Conservation (phyloP, 2,888 invertebrate genomes). For the Cosmorhoe ocellata region DNA sequence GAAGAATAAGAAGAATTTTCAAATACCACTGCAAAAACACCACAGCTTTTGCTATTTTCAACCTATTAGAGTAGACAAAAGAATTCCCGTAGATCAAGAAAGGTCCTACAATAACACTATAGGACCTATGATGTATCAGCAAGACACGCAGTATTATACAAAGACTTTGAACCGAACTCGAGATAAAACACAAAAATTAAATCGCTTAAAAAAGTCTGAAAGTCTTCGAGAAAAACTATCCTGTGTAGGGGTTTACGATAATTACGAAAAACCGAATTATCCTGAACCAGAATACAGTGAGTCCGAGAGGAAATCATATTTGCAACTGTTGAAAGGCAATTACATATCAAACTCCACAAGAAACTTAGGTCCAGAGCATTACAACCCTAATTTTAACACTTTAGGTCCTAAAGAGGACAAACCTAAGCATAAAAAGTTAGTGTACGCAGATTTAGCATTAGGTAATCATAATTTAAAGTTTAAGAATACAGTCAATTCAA, state of each 20-base stretch:
- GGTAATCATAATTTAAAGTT: constrained; percentile 82
- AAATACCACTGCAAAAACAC: constrained; percentile 85
- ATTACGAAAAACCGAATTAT: constrained; percentile 75
- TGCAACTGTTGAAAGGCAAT: constrained; percentile 74
- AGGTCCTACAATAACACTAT: constrained; percentile 73
- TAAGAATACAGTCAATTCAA: constrained; percentile 82
- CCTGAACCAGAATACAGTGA: constrained; percentile 74
- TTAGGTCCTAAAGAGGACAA: constrained; percentile 70
- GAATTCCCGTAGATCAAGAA: constrained; percentile 74
- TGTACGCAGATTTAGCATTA: constrained; percentile 80
- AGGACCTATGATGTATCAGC: constrained; percentile 75
- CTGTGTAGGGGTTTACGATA: constrained; percentile 76
- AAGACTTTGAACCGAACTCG: constrained; percentile 76
- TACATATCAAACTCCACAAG: constrained; percentile 78
- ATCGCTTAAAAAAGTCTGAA: constrained; percentile 77
- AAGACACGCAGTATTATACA: constrained; percentile 71
- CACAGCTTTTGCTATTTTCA: constrained; percentile 86
- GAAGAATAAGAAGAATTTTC: constrained; percentile 84
- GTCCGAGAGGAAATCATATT: constrained; percentile 70
- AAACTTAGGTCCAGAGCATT: constrained; percentile 66
- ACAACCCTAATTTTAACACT: constrained; percentile 61
- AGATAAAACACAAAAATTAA: constrained; percentile 75
- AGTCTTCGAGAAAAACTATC: constrained; percentile 76
- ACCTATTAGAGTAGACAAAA: constrained; percentile 84
- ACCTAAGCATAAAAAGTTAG: constrained; percentile 77